Base-by-base conservation (phyloP, 2,888 invertebrate genomes). In the Dicyrtomina minuta region DNA sequence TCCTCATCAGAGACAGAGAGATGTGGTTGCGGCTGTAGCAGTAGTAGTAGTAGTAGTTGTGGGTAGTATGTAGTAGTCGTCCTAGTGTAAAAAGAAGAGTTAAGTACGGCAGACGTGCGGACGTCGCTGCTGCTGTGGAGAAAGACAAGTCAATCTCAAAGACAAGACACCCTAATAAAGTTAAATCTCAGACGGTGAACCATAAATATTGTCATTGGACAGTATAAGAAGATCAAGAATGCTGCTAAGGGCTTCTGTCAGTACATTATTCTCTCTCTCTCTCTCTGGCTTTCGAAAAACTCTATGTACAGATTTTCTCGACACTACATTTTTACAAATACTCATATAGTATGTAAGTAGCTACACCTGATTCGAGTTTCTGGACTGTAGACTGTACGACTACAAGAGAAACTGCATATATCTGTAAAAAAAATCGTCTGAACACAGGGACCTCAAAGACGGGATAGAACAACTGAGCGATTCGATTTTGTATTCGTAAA, bases 101-200 rank as follows among this genome's bases (percentile, higher is more conserved):
- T n/a, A 20, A 58, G 39, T 17, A 17, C n/a, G 58, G 15, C 27
- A 33, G 58, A 58, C 53, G 53, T 53, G 53, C 53, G 53, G 53
- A 39, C 58, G 41, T 44, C 44, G 60, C 60, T 33, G 41, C 24
- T 22, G 60, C 60, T 60, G 10, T 60, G 60, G 62, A 62, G 62
- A 62, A 51, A 62, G 62, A 62, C 62, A 62, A 62, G 62, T 62
- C 62, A 62, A 62, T 62, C 62, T 51, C 17, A 62, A n/a, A 51
- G 51, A 62, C 62, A 49, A 62, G 62, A 62, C 62, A 62, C 51
- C 62, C 62, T 62, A 62, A 62, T 62, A 62, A 62, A 62, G 62
- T 62, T 60, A 49, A 62, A 62, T 51, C 51, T 51, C 51, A 49
- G 62, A 62, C 62, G 62, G 62, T 62, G 62, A 62, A 62, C 62